phyloP scores from a whole-genome alignment of 2,888 invertebrate genomes.

The Metopia argyrocephala region DNA sequence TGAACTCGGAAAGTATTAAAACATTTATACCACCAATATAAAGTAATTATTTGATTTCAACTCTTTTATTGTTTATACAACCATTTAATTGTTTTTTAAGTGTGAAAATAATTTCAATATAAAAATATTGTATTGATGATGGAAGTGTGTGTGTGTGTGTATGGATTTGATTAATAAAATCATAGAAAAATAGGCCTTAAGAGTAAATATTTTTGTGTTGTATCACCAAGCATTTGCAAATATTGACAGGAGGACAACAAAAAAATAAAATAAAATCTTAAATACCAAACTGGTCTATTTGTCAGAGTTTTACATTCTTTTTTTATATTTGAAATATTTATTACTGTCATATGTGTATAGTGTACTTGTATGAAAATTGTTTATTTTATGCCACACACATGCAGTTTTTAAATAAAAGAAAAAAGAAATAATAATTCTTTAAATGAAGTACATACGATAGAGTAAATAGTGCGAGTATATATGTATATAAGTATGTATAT shows the following conservation, averaged over 20 bases:
- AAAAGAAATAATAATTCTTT: no score
- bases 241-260: conserved; percentile 55
- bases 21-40: conserved; percentile 6
- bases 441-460: no score
- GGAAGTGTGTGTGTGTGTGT: neutral
- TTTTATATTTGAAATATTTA: conserved; percentile 22
- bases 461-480: no score
- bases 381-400: conserved; percentile 54
- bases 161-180: neutral
- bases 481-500: no score
- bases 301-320: no score
- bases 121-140: neutral
- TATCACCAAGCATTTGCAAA: conserved; percentile 43
- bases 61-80: conserved; percentile 42
- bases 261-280: neutral
- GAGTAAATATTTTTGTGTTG: conserved; percentile 16
- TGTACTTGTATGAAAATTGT: conserved; percentile 16
- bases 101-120: conserved; percentile 38
- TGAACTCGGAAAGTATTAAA: conserved; percentile 6
- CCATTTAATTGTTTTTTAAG: conserved; percentile 56
- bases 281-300: no score
- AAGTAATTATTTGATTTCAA: neutral
- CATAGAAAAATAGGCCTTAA: neutral
- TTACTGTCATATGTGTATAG: conserved; percentile 29
- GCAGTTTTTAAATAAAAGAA: neutral